phyloP scores from a whole-genome alignment of 2,797 vertebrate species.

The Emys orbicularis region DNA sequence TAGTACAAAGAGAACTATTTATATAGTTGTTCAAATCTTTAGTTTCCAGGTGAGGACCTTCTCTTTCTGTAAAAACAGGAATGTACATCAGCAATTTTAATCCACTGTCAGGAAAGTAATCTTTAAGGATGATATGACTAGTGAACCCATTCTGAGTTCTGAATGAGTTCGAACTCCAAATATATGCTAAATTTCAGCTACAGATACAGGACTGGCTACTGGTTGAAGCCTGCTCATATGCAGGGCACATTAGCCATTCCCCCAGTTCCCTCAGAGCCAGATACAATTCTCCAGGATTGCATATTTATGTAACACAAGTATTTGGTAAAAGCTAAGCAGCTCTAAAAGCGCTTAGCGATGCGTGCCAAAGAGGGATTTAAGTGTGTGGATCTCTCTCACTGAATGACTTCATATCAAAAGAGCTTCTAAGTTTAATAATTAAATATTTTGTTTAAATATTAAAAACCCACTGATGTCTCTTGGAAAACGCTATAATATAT shows the following conservation, averaged over 20 bases:
- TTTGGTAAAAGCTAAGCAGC: slow-evolving; percentile 67
- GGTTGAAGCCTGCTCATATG: background rate
- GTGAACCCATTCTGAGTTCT: background rate
- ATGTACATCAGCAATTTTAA: background rate
- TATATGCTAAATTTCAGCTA: slow-evolving; percentile 4
- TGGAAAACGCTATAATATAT: background rate
- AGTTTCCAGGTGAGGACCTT: background rate
- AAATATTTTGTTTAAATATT: background rate
- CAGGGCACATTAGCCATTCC: background rate
- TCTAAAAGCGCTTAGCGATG: slow-evolving; percentile 57
- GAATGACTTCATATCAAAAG: slow-evolving; percentile 27
- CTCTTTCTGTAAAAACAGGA: background rate
- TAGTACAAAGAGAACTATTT: background rate
- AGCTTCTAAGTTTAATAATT: background rate
- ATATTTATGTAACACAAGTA: slow-evolving; percentile 71
- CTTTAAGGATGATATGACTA: background rate
- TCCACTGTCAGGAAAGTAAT: background rate
- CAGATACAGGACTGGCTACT: background rate
- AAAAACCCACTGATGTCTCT: background rate
- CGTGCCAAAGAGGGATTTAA: slow-evolving; percentile 68
- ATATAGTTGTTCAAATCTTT: rapidly evolving
- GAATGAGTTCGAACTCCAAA: background rate
- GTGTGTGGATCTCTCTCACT: slow-evolving; percentile 18
- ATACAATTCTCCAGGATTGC: slow-evolving; percentile 58
- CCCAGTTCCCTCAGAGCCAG: slow-evolving; percentile 6